These are phyloP conservation scores for Morone saxatilis DNA, from an alignment of 2,113 vertebrate species.

Conservation along the genomic window DNA sequence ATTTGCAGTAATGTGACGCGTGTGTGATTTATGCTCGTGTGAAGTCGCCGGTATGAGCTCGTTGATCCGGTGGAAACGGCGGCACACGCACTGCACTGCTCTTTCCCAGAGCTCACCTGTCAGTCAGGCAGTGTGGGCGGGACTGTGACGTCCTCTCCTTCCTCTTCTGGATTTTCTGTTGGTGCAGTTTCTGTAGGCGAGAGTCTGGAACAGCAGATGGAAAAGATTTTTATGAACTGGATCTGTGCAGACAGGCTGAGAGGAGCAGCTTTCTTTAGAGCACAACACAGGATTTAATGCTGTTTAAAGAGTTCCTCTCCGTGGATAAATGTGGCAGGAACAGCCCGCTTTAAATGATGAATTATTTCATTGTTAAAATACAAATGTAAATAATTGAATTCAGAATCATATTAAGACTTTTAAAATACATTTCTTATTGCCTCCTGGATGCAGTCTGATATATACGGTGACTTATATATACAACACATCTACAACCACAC, in stretches of 20 bases:
- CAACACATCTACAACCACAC: too few relatives aligned
- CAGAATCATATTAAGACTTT: too few relatives aligned
- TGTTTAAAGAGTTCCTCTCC: constrained; percentile 1
- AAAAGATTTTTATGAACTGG: constrained; percentile 63
- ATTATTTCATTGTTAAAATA: too few relatives aligned
- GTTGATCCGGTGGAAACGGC: too few relatives aligned
- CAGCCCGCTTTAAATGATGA: too few relatives aligned
- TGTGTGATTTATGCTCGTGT: neutral
- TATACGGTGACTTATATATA: too few relatives aligned
- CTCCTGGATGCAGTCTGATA: too few relatives aligned
- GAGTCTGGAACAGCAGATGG: constrained; percentile 70
- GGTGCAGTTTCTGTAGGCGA: constrained; percentile 51
- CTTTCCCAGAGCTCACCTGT: constrained; percentile 36
- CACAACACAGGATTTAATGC: constrained; percentile 5
- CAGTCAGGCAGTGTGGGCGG: constrained; percentile 44
- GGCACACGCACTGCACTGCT: too few relatives aligned
- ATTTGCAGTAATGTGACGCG: neutral
- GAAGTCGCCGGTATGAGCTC: neutral
- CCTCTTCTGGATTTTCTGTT: constrained; percentile 48
- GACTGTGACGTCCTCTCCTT: constrained; percentile 32
- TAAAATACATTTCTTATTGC: too few relatives aligned
- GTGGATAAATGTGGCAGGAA: neutral
- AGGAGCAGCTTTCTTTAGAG: constrained; percentile 45
- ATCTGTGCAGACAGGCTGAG: constrained; percentile 45
- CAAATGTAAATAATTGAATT: too few relatives aligned